These are phyloP conservation scores for Hyphantria cunea DNA, from an alignment of 1,140 invertebrate genomes.

Conservation along the genomic window DNA sequence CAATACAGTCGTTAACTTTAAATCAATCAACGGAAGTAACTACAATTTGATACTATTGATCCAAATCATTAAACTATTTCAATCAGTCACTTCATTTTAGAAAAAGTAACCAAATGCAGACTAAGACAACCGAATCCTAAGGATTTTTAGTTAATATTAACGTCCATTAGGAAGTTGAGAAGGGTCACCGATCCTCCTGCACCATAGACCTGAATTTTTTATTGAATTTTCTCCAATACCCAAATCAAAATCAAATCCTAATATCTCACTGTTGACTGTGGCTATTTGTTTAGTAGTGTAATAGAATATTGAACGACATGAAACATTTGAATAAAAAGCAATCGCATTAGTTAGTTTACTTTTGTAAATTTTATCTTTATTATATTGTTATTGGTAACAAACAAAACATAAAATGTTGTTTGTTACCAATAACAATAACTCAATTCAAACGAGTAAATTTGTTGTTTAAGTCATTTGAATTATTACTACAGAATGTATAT, in stretches of 20 bases:
- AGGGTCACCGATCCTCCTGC: slow-evolving; percentile 12
- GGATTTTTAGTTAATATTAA: slow-evolving; percentile 27
- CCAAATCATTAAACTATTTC: no score
- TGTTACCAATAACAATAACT: no score
- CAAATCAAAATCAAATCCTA: slow-evolving; percentile 23
- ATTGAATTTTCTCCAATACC: slow-evolving; percentile 26
- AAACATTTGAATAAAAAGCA: background rate
- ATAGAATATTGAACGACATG: background rate
- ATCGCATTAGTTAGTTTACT: background rate
- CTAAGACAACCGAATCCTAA: background rate
- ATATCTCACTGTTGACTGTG: slow-evolving; percentile 13
- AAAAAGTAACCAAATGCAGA: background rate
- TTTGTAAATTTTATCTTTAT: no score
- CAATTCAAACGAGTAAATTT: no score
- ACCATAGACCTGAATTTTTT: slow-evolving; percentile 22
- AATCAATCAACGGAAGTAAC: background rate
- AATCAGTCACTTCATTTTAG: no score
- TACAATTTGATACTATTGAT: background rate
- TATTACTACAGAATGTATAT: no score
- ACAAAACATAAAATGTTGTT: no score
- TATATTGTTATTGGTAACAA: no score
- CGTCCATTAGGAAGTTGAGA: slow-evolving; percentile 18
- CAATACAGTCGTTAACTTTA: background rate
- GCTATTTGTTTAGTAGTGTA: slow-evolving; percentile 11
- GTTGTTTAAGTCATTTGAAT: no score